Evolutionary conservation across 2,113 vertebrate genomes (phyloP).

Genomic region (Tetrax tetrax): DNA sequence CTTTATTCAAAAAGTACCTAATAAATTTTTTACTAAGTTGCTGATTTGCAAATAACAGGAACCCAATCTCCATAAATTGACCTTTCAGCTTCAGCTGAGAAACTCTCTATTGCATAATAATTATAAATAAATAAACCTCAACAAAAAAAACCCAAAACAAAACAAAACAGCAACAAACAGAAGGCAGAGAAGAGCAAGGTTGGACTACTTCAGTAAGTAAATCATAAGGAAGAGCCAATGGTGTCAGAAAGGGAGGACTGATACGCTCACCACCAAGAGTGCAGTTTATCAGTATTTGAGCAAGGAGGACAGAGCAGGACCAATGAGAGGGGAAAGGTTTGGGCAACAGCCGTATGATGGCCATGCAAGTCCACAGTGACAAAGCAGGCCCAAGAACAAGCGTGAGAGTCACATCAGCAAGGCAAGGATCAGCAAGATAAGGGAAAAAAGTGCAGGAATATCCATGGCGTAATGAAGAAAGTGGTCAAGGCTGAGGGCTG

Average conservation of each 20-base stretch:
- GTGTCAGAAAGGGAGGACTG: rapidly evolving
- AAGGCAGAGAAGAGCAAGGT: background rate
- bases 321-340: background rate
- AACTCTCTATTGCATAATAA: constrained; percentile 1
- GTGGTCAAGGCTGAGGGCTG: background rate
- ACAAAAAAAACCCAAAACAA: background rate
- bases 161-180: background rate
- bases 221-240: background rate
- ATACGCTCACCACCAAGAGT: background rate
- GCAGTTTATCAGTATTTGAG: background rate
- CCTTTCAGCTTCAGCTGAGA: background rate
- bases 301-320: background rate
- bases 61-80: constrained; percentile 12
- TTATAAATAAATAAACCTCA: background rate
- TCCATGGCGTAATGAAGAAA: rapidly evolving
- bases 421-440: background rate
- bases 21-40: background rate
- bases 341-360: rapidly evolving
- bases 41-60: background rate
- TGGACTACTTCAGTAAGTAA: background rate
- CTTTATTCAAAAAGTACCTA: background rate
- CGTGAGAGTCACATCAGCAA: background rate
- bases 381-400: background rate
- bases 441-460: background rate
- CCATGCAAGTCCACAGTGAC: background rate